These are phyloP conservation scores for Lasioglossum figueresi DNA, from an alignment of 2,888 invertebrate genomes.

Conservation along the genomic window DNA sequence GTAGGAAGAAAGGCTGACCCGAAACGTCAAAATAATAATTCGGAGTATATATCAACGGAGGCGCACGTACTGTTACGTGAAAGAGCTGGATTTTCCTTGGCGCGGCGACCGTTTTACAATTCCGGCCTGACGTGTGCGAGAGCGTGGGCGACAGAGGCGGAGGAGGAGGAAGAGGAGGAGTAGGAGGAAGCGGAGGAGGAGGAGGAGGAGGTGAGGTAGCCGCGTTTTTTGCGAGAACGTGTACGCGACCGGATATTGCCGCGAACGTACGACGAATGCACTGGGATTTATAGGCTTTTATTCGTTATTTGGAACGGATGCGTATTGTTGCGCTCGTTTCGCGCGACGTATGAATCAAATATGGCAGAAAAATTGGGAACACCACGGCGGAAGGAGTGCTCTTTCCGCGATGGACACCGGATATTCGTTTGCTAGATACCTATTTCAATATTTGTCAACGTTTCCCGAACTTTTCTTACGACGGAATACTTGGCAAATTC, in stretches of 20 bases:
- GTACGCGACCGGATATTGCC: conserved; percentile 40
- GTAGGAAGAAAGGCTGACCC: conserved; percentile 65
- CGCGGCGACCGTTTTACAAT: conserved; percentile 38
- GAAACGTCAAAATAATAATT: conserved; percentile 79
- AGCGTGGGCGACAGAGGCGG: not conserved
- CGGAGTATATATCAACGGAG: conserved; percentile 70
- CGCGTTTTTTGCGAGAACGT: conserved; percentile 44
- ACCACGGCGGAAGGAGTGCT: not conserved
- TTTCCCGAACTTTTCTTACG: not conserved
- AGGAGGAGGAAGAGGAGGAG: not conserved
- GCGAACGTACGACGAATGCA: conserved; percentile 34
- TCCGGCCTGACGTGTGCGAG: conserved; percentile 31
- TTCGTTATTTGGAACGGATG: conserved; percentile 48
- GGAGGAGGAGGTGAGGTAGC: not conserved
- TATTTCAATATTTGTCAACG: not conserved
- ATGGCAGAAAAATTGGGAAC: conserved; percentile 15
- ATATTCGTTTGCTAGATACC: conserved; percentile 17
- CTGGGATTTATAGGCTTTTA: conserved; percentile 59
- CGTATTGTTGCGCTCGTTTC: conserved; percentile 46
- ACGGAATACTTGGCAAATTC: not conserved
- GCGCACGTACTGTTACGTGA: conserved; percentile 56
- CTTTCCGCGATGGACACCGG: not conserved
- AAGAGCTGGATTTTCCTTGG: conserved; percentile 56
- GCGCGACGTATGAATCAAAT: conserved; percentile 40
- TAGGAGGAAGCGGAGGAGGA: not conserved